Evolutionary conservation across 2,888 invertebrate genomes (phyloP).

Genomic region (Eurytoma californica): DNA sequence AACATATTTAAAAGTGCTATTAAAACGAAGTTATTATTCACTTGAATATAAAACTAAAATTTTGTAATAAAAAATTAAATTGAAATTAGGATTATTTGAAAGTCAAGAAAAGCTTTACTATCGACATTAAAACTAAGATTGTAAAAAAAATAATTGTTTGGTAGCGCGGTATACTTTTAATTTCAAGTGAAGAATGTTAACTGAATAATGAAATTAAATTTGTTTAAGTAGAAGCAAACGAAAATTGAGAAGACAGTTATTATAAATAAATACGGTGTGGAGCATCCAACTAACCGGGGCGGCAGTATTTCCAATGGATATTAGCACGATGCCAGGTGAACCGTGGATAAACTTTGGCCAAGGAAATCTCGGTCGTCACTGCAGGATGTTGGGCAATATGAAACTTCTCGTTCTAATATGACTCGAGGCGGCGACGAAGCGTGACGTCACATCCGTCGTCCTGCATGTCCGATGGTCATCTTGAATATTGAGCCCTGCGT

Average conservation of each 20-base stretch:
- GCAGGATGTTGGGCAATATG: conserved; percentile 68
- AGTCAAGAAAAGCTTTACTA: too few relatives aligned
- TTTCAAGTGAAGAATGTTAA: background rate
- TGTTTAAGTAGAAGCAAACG: conserved; percentile 33
- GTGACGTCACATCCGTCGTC: conserved; percentile 72
- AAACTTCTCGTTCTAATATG: conserved; percentile 74
- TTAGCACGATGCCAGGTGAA: conserved; percentile 69
- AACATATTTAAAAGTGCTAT: too few relatives aligned
- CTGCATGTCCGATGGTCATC: conserved; percentile 70
- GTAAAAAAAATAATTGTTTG: too few relatives aligned
- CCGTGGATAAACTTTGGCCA: conserved; percentile 65
- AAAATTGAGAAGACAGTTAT: conserved; percentile 36
- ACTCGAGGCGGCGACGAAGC: conserved; percentile 74
- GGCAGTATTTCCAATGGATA: conserved; percentile 62
- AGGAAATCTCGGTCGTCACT: conserved; percentile 56
- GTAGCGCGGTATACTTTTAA: background rate
- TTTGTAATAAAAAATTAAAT: too few relatives aligned
- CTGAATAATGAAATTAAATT: conserved; percentile 32
- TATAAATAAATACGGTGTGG: conserved; percentile 48
- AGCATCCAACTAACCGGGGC: conserved; percentile 39
- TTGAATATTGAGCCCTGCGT: conserved; percentile 74
- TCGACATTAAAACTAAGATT: too few relatives aligned
- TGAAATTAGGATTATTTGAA: too few relatives aligned
- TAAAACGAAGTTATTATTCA: too few relatives aligned
- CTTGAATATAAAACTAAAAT: too few relatives aligned